These are phyloP conservation scores for Halcyon badia DNA, from an alignment of 2,797 vertebrate species.

Conservation along the genomic window DNA sequence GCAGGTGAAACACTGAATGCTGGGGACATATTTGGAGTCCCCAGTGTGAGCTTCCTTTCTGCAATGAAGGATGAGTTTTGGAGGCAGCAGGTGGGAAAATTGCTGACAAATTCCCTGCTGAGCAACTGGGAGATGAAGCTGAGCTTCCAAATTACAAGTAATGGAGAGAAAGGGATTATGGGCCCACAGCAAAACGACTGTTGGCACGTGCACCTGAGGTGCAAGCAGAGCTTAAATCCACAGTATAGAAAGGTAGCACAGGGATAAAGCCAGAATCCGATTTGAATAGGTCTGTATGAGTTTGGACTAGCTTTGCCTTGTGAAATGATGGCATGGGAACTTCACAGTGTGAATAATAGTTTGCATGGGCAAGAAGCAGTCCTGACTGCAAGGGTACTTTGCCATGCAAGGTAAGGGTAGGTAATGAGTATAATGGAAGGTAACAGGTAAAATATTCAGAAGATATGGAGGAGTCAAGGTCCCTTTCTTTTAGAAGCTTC, in stretches of 20 bases:
- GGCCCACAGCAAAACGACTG: rapidly evolving
- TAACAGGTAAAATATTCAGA: neutral
- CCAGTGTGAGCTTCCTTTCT: neutral
- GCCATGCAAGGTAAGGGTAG: neutral
- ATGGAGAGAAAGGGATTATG: neutral
- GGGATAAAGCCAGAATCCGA: neutral
- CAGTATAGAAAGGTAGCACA: neutral
- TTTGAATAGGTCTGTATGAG: neutral
- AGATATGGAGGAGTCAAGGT: neutral
- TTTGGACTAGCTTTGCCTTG: neutral
- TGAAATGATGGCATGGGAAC: neutral
- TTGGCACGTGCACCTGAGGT: neutral
- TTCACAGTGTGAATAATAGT: neutral
- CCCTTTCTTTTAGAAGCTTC: neutral
- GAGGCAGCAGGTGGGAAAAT: neutral
- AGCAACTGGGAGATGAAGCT: neutral
- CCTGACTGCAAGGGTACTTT: neutral
- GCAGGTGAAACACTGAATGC: neutral
- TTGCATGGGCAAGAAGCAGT: rapidly evolving
- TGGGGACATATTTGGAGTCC: neutral
- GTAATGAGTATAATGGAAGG: neutral
- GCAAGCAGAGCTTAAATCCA: neutral
- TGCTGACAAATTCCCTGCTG: neutral
- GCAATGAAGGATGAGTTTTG: neutral
- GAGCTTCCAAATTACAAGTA: neutral